Base-by-base conservation (phyloP, 2,888 invertebrate species). In the Drosophila nigricruria region DNA sequence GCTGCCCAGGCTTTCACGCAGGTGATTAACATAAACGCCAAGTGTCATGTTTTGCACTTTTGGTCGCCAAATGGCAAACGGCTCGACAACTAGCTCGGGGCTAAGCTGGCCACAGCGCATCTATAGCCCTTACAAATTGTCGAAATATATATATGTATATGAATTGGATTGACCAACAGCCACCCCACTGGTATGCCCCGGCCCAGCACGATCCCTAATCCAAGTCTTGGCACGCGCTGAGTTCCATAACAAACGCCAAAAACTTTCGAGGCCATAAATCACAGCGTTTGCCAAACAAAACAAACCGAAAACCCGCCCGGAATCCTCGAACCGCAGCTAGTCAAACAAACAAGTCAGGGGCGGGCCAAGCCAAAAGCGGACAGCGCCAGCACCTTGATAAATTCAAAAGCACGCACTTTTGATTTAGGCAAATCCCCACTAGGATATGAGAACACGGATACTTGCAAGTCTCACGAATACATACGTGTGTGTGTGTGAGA, bases 21-120 rank as follows among this genome's bases (percentile, higher is more conserved):
- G 92, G 92, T 92, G 92, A 92, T 92, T 92, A 92, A 91, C 92
- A 92, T 92, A 91, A 91, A 91, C 88, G 90, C 90, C 85, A 86
- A 88, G 84, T 87, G 85, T 84, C 84, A 85, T 89, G 85, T 86
- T 79, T 81, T 90, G 80, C 81, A 79, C 82, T 78, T 73, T 79
- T 71, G 70, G 77, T 71, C 70, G 68, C 70, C 70, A 67, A 70
- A 68, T 54, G 58, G 59, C 77, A 63, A 61, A 63, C 50, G 49
- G 27, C 54, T 50, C 47, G 45, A 18, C 14, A 52, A 38, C 38
- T 27, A 27, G n/a, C 27, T 45, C 32, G 49, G n/a, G 52, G 58
- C 67, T 72, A 64, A 79, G 77, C 77, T 70, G 64, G 66, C 50
- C 65, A 73, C 58, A 72, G 70, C 54, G 74, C 82, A 67, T 77